Evolutionary conservation across 2,888 invertebrate genomes (phyloP).

Genomic region (Hipparchia sbordonii): DNA sequence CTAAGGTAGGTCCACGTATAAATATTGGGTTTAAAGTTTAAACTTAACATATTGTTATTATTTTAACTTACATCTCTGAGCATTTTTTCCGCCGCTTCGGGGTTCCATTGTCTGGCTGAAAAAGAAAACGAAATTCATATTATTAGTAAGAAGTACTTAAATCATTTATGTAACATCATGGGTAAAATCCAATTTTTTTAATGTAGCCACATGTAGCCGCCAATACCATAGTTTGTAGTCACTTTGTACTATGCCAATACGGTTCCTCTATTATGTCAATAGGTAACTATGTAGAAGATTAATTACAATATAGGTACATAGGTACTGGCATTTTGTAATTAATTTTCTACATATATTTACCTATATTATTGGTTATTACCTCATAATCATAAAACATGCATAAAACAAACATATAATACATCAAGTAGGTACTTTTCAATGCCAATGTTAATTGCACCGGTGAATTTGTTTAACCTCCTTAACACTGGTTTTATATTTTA

Average conservation of each 20-base stretch:
- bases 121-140: constrained; percentile 45
- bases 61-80: constrained; percentile 89
- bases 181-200: too few species aligned
- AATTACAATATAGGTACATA: too few species aligned
- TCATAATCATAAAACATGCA: background rate
- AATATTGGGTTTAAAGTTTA: background rate
- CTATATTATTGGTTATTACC: background rate
- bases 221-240: too few species aligned
- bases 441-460: constrained; percentile 32
- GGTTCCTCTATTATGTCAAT: too few species aligned
- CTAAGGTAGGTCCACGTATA: too few species aligned
- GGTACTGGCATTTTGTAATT: too few species aligned
- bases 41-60: background rate
- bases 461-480: constrained; percentile 32
- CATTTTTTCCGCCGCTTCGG: constrained; percentile 96
- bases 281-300: too few species aligned
- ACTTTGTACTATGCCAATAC: too few species aligned
- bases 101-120: constrained; percentile 93
- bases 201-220: too few species aligned
- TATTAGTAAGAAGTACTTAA: too few species aligned
- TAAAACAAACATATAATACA: constrained; percentile 1
- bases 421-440: constrained; percentile 25
- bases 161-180: too few species aligned
- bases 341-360: background rate
- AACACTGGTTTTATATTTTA: constrained; percentile 16